These are phyloP conservation scores for Bombus huntii DNA, from an alignment of 1,140 invertebrate species.

Conservation along the genomic window DNA sequence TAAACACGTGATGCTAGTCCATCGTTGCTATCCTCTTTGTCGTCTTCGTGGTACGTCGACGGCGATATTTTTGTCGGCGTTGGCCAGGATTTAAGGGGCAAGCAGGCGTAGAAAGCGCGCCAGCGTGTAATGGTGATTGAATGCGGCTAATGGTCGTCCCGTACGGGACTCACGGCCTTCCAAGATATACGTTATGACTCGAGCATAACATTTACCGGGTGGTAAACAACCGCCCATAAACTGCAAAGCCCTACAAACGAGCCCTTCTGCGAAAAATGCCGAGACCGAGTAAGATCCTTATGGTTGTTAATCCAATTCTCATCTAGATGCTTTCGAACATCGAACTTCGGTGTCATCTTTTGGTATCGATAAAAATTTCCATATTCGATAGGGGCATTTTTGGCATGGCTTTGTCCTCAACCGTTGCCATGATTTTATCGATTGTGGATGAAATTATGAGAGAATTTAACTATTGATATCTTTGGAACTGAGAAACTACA, in stretches of 20 bases:
- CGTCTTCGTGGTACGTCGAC: conserved; percentile 14
- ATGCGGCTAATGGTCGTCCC: conserved; percentile 68
- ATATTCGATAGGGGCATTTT: not conserved
- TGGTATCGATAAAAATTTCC: not conserved
- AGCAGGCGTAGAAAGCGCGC: conserved; percentile 62
- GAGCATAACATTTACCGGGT: conserved; percentile 65
- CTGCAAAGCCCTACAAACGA: conserved; percentile 17
- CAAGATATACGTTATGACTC: conserved; percentile 66
- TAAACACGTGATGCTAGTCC: not conserved
- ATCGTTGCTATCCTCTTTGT: not conserved
- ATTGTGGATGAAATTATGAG: not conserved
- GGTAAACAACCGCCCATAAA: conserved; percentile 62
- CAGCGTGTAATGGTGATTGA: conserved; percentile 71
- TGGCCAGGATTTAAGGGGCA: conserved; percentile 58
- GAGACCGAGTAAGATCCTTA: not conserved
- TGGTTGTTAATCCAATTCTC: conserved; percentile 9
- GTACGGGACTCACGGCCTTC: conserved; percentile 57
- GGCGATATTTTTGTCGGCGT: conserved; percentile 56
- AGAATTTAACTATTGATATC: not conserved
- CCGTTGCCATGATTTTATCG: no score
- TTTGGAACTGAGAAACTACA: no score
- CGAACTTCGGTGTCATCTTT: no score
- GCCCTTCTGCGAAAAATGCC: not conserved
- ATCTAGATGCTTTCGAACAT: not conserved
- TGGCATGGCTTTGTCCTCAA: no score